These are phyloP conservation scores for Rhinolophus sinicus DNA, from an alignment of 2,113 vertebrate species.

Conservation along the genomic window DNA sequence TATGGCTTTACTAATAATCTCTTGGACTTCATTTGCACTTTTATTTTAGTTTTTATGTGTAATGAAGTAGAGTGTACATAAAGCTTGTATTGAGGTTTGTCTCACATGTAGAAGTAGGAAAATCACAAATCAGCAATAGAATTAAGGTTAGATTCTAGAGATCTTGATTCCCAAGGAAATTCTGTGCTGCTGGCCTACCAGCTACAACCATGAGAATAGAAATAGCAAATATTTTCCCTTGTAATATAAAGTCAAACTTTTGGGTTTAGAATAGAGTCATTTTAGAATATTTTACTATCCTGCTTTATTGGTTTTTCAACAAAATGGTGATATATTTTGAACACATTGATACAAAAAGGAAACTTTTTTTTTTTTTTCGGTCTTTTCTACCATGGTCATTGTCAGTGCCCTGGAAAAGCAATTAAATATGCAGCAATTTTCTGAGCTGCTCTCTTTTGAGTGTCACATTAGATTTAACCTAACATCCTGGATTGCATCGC, in stretches of 20 bases:
- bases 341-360: neutral
- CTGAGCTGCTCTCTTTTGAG: neutral
- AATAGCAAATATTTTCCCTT: neutral
- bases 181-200: neutral
- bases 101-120: neutral
- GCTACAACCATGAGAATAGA: neutral
- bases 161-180: neutral
- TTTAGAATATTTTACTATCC: conserved; percentile 21
- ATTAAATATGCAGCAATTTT: conserved; percentile 30
- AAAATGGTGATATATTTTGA: neutral
- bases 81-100: neutral
- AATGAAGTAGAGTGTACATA: neutral
- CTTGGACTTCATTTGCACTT: neutral
- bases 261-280: neutral
- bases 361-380: neutral
- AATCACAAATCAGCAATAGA: neutral
- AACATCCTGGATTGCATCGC: conserved; percentile 70
- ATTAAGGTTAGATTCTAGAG: neutral
- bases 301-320: neutral
- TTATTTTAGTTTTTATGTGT: neutral
- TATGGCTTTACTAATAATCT: neutral
- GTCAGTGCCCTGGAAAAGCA: conserved; percentile 29
- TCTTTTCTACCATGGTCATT: conserved; percentile 26
- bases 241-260: neutral
- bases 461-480: conserved; percentile 44